Evolutionary conservation across 30 jellyfish, hydroid and myxozoan species (phyloP).

Genomic region (Hydractinia symbiolongicarpus): DNA sequence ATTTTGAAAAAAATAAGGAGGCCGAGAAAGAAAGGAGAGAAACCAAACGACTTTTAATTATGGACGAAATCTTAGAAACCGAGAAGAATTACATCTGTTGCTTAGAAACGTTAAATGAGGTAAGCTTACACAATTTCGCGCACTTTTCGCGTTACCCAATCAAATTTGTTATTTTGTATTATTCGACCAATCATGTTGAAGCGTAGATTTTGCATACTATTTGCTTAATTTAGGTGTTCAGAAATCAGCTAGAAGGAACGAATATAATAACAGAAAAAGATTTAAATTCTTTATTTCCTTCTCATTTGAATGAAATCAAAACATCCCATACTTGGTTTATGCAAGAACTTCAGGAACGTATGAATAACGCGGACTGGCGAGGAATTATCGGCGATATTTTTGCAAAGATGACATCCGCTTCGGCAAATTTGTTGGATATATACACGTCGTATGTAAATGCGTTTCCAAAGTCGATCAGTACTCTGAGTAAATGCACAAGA

Average conservation of each 20-base stretch:
- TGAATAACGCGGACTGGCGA: slow-evolving; percentile 60
- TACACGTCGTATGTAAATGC: slow-evolving; percentile 81
- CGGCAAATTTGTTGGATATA: slow-evolving; percentile 60
- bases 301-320: slow-evolving; percentile 53
- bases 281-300: slow-evolving; percentile 74
- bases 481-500: slow-evolving; percentile 84
- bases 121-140: neutral
- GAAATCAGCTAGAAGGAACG: slow-evolving; percentile 12
- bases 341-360: slow-evolving; percentile 85
- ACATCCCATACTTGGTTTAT: slow-evolving; percentile 74
- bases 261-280: slow-evolving; percentile 25
- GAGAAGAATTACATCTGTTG: slow-evolving; percentile 83
- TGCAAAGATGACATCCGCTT: slow-evolving; percentile 63
- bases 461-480: slow-evolving; percentile 90
- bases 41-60: slow-evolving; percentile 67
- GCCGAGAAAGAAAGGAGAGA: slow-evolving; percentile 48
- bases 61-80: slow-evolving; percentile 88
- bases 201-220: neutral
- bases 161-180: neutral
- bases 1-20: slow-evolving; percentile 38
- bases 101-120: slow-evolving; percentile 79
- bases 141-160: neutral
- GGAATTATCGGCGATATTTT: slow-evolving; percentile 89
- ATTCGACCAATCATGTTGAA: neutral
- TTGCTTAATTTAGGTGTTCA: slow-evolving; percentile 14